Evolutionary conservation across 2,797 vertebrate species (phyloP).

Genomic region (Potorous gilbertii): DNA sequence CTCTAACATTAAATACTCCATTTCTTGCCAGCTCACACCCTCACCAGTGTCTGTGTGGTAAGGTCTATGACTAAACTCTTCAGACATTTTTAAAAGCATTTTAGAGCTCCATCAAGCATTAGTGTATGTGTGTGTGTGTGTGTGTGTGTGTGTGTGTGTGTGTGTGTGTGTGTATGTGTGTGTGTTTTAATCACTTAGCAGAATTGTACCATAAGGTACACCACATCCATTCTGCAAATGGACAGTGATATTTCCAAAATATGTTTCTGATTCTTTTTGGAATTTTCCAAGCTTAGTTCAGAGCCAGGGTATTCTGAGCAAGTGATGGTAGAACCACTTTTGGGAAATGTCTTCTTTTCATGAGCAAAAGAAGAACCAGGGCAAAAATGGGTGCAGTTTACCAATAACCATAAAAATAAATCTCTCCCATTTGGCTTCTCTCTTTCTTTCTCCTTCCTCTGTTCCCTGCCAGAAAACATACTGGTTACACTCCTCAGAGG

Average conservation of each 20-base stretch:
- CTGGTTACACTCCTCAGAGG: slow-evolving; percentile 55
- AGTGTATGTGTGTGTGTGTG: slow-evolving; percentile 30
- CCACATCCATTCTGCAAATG: slow-evolving; percentile 14
- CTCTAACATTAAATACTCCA: slow-evolving; percentile 67
- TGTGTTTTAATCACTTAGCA: slow-evolving; percentile 27
- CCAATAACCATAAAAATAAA: not conserved
- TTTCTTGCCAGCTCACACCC: slow-evolving; percentile 64
- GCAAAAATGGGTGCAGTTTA: slow-evolving; percentile 3
- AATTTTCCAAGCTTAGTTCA: slow-evolving; percentile 19
- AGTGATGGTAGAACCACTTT: slow-evolving; percentile 40
- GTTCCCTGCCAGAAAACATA: slow-evolving; percentile 22
- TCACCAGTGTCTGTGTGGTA: slow-evolving; percentile 73
- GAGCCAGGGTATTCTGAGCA: slow-evolving; percentile 31
- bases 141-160: slow-evolving; percentile 4
- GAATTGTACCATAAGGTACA: slow-evolving; percentile 24
- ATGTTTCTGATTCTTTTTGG: slow-evolving; percentile 59
- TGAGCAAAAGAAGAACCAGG: slow-evolving; percentile 48
- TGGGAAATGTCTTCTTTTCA: slow-evolving; percentile 18
- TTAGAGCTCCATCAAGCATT: slow-evolving; percentile 73
- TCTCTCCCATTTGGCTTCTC: not conserved
- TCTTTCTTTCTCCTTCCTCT: not conserved
- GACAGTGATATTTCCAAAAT: slow-evolving; percentile 34
- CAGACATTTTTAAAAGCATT: slow-evolving; percentile 70
- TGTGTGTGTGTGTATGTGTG: slow-evolving; percentile 16
- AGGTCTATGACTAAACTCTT: slow-evolving; percentile 70